phyloP scores from a whole-genome alignment of 2,888 invertebrate genomes.

The Eupithecia dodoneata region DNA sequence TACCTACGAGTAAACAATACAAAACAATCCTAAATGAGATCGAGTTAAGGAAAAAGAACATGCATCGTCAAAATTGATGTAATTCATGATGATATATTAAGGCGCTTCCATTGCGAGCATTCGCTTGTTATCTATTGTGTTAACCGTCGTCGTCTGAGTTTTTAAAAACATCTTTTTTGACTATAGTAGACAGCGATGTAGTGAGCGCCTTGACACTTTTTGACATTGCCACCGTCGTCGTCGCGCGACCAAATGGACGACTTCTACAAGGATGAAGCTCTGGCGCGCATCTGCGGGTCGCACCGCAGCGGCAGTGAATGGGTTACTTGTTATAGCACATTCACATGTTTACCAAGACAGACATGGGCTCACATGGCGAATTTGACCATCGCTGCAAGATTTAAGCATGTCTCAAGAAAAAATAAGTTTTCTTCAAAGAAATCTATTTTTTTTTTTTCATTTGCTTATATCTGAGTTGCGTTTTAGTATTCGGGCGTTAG shows the following conservation, averaged over 20 bases:
- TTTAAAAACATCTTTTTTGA: too few relatives aligned
- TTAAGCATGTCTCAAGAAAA: too few relatives aligned
- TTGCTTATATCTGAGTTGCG: too few relatives aligned
- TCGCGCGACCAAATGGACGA: too few relatives aligned
- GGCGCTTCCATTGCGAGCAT: not conserved
- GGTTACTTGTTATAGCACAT: not conserved
- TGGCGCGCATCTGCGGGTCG: too few relatives aligned
- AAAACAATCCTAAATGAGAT: not conserved
- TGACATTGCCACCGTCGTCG: too few relatives aligned
- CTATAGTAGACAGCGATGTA: too few relatives aligned
- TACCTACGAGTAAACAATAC: not conserved
- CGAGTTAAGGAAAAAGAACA: not conserved
- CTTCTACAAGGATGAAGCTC: too few relatives aligned
- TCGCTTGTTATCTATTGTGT: not conserved
- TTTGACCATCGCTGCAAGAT: not conserved
- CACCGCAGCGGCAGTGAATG: too few relatives aligned
- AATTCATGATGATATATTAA: not conserved
- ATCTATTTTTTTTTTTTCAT: not conserved
- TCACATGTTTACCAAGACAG: not conserved
- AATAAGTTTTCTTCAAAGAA: not conserved
- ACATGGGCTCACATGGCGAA: not conserved
- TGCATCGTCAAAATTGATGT: not conserved
- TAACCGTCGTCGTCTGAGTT: too few relatives aligned
- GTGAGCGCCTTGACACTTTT: too few relatives aligned
- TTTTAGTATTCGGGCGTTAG: too few relatives aligned